phyloP scores from a whole-genome alignment of 2,888 invertebrate species.

The Lathronympha strigana region DNA sequence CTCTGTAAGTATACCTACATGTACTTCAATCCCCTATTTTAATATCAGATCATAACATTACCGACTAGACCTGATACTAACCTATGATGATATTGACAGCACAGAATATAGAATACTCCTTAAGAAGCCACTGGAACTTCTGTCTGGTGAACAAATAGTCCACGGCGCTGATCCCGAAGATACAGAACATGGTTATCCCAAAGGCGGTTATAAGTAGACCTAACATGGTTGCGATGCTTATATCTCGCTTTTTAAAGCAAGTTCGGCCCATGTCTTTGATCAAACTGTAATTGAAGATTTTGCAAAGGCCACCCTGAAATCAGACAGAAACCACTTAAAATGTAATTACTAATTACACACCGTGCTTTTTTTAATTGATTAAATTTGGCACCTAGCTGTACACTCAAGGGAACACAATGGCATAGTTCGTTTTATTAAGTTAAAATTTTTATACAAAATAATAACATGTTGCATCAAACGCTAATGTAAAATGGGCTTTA shows the following conservation, averaged over 20 bases:
- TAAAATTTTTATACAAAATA: too few species aligned
- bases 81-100: slow-evolving; percentile 42
- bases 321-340: neutral
- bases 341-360: too few species aligned
- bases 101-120: slow-evolving; percentile 43
- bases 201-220: slow-evolving; percentile 30
- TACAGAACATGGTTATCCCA: slow-evolving; percentile 34
- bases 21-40: too few species aligned
- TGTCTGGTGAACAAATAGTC: slow-evolving; percentile 43
- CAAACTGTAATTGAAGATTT: slow-evolving; percentile 28
- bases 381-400: too few species aligned
- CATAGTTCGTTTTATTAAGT: too few species aligned
- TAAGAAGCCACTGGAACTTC: slow-evolving; percentile 44
- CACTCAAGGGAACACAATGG: too few species aligned
- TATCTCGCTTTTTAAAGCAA: slow-evolving; percentile 38
- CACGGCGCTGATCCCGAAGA: slow-evolving; percentile 35
- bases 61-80: neutral
- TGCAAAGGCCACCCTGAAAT: slow-evolving; percentile 41
- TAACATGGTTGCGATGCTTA: slow-evolving; percentile 19
- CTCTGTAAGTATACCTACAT: too few species aligned
- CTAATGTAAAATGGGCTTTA: too few species aligned
- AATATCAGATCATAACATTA: too few species aligned
- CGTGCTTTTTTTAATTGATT: too few species aligned
- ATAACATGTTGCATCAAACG: too few species aligned
- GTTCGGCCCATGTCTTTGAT: slow-evolving; percentile 35